Base-by-base conservation (phyloP, 2,797 vertebrate genomes). In the Huso huso region DNA sequence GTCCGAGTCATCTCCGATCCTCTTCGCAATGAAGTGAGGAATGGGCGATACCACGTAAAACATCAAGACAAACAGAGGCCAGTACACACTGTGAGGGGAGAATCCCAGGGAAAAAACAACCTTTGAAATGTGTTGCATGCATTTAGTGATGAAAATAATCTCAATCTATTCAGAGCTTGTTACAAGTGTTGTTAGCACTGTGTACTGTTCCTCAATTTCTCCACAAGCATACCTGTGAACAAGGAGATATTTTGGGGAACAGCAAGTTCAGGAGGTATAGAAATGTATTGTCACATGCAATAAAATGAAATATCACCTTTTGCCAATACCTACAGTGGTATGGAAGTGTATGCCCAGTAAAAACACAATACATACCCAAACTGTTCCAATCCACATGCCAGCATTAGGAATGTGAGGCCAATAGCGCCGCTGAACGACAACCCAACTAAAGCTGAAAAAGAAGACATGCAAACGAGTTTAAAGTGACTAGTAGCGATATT, bases 371-470 rank as follows among this genome's bases (percentile, higher is more conserved):
- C 84, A 70, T 91, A 99, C 96, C 92, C 93, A 71, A 93, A 97
- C 12, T 88, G 80, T 64, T 95, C 91, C 81, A 96, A 77, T 63
- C 88, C 95, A 84, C 95, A 98, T 72, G 94, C 93, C 82, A 98
- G 81, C 81, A 98, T 92, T 11, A 99, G 93, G 79, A 96, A 95
- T 0, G 94, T 98, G 70, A 98, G 82, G 49, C 96, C 95, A 66
- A 98, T 92, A 71, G 94, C 96, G 57, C 96, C 95, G 71, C 90
- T 95, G 79, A 99, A 98, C 48, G 95, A 97, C 73, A 98, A 83
- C 0, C 82, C 93, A 69, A 98, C 94, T 61, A 99, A 88, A 74
- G 94, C 96, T 99, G 81, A 62, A 81, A 78, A 13, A 69, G 72
- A 69, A 73, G 50, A 71, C 71, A 70, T 61, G 12, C 8, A 49